Conservation (phyloP, 1,140 invertebrate species). For the Lasioglossum albipes region DNA sequence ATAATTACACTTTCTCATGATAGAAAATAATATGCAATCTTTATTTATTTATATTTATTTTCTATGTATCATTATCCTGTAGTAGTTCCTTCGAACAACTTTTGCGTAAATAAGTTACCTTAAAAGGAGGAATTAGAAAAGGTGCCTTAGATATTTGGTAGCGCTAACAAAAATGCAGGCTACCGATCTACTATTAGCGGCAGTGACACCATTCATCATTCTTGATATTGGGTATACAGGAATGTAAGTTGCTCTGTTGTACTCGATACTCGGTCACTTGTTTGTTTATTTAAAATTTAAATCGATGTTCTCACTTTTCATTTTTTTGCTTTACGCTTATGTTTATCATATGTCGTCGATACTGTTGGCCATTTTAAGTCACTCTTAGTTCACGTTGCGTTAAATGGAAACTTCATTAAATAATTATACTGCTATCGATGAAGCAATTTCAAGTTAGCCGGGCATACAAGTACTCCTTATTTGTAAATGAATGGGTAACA, state of each 20-base stretch:
- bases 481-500: not conserved
- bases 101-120: conserved; percentile 39
- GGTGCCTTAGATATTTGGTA: conserved; percentile 45
- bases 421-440: not conserved
- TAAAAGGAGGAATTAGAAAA: conserved; percentile 37
- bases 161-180: conserved; percentile 74
- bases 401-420: not conserved
- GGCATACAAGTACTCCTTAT: not conserved
- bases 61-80: not conserved
- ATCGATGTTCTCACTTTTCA: not conserved
- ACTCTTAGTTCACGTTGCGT: too few relatives aligned
- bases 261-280: conserved; percentile 40
- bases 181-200: conserved; percentile 70
- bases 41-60: conserved; percentile 5
- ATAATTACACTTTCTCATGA: conserved; percentile 20
- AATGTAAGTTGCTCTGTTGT: conserved; percentile 74
- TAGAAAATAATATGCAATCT: not conserved
- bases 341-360: not conserved
- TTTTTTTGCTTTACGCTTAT: not conserved
- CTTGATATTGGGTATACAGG: conserved; percentile 76
- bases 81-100: conserved; percentile 27
- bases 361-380: not conserved
- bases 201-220: conserved; percentile 69
- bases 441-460: not conserved
- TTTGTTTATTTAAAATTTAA: conserved; percentile 20